Conservation (phyloP, 2,888 invertebrate genomes). For the Rhingia rostrata region DNA sequence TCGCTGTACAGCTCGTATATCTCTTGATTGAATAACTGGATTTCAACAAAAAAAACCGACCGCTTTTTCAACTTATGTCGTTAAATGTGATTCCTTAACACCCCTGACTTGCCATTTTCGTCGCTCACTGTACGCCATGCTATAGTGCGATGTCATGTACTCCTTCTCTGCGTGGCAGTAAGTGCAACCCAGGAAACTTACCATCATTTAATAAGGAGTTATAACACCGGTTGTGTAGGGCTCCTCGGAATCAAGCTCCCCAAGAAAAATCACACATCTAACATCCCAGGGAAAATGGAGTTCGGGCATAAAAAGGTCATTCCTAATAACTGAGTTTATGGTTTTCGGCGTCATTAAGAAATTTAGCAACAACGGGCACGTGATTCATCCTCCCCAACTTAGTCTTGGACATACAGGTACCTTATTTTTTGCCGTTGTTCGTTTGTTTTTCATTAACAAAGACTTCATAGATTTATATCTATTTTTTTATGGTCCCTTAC, state of each 20-base stretch:
- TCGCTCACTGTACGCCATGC: slow-evolving; percentile 13
- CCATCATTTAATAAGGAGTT: slow-evolving; percentile 67
- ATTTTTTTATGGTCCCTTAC: slow-evolving; percentile 54
- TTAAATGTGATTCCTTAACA: too few species aligned
- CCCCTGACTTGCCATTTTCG: background rate
- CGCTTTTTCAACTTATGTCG: too few species aligned
- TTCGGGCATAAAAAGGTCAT: slow-evolving; percentile 7
- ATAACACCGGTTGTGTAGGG: slow-evolving; percentile 49
- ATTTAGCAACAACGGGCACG: slow-evolving; percentile 71
- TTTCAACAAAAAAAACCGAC: too few species aligned
- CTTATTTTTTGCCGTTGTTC: slow-evolving; percentile 27
- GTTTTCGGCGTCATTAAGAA: slow-evolving; percentile 66
- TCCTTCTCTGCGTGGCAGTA: slow-evolving; percentile 13
- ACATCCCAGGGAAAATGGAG: background rate
- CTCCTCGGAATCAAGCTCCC: slow-evolving; percentile 46
- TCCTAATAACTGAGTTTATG: slow-evolving; percentile 58
- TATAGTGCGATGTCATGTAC: background rate
- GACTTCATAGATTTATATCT: background rate
- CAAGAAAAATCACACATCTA: slow-evolving; percentile 3
- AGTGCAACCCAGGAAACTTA: slow-evolving; percentile 58
- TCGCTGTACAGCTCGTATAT: too few species aligned
- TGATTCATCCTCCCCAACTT: slow-evolving; percentile 53
- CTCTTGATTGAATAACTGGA: too few species aligned
- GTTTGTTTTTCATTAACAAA: slow-evolving; percentile 12
- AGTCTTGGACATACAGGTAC: slow-evolving; percentile 14